phyloP scores from a whole-genome alignment of 2,888 invertebrate species.

The Xylota sylvarum region DNA sequence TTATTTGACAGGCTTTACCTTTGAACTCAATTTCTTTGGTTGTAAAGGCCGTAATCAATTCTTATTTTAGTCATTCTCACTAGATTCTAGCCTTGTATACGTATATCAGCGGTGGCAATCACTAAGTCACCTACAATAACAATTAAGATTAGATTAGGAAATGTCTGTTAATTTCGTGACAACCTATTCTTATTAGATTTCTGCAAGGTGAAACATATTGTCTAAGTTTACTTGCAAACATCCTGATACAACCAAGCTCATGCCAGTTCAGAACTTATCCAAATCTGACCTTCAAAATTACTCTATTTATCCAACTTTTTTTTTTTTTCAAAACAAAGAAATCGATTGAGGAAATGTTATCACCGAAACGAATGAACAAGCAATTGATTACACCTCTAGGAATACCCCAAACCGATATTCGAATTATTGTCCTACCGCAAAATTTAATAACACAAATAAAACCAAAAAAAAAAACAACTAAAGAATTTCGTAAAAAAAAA shows the following conservation, averaged over 20 bases:
- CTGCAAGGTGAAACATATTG: not conserved
- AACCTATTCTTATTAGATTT: not conserved
- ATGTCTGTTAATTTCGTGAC: not conserved
- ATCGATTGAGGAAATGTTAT: not conserved
- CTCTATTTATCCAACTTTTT: not conserved
- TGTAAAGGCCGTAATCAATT: no score
- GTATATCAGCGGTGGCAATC: not conserved
- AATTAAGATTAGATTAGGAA: not conserved
- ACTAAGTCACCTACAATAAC: not conserved
- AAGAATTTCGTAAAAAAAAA: not conserved
- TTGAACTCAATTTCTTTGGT: no score
- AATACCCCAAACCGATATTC: slow-evolving; percentile 13
- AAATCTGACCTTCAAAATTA: slow-evolving; percentile 8
- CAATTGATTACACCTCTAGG: not conserved
- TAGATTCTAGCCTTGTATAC: not conserved
- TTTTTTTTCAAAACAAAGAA: slow-evolving; percentile 4
- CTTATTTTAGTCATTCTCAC: no score
- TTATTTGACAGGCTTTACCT: no score
- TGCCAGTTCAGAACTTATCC: not conserved
- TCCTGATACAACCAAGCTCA: no score
- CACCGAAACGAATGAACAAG: not conserved
- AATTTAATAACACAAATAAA: slow-evolving; percentile 3
- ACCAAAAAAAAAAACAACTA: not conserved
- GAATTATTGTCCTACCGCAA: slow-evolving; percentile 31
- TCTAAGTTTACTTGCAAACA: no score